These are phyloP conservation scores for Urophycis tenuis DNA, from an alignment of 2,797 vertebrate species.

Conservation along the genomic window DNA sequence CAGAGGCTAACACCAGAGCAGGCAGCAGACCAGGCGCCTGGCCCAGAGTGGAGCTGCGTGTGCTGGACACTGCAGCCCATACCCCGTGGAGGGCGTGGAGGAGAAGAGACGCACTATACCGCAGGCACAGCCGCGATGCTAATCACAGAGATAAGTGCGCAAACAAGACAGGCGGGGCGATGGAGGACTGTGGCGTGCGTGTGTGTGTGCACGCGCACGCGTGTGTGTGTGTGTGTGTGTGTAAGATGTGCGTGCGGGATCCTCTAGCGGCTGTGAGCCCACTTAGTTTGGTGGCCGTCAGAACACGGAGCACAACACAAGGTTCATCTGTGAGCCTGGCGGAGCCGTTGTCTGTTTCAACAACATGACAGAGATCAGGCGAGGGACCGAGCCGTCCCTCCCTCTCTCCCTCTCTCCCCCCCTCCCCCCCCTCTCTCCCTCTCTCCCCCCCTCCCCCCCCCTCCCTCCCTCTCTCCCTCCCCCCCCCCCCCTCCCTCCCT, in stretches of 20 bases:
- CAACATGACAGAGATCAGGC: too few species aligned
- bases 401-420: not conserved
- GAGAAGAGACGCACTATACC: too few species aligned
- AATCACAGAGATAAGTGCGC: not conserved
- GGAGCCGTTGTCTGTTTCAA: not conserved
- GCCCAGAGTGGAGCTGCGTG: not conserved
- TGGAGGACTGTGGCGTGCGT: not conserved
- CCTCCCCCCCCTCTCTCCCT: not conserved
- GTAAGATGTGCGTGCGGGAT: not conserved
- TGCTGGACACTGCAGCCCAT: slow-evolving; percentile 9
- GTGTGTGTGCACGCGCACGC: not conserved
- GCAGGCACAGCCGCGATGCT: not conserved
- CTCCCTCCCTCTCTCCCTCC: not conserved
- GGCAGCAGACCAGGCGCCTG: slow-evolving; percentile 32
- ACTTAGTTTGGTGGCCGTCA: not conserved
- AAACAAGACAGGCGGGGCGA: not conserved
- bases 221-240: not conserved
- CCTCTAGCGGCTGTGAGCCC: not conserved
- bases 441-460: not conserved
- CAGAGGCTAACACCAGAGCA: slow-evolving; percentile 50
- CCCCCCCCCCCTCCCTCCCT: too few species aligned
- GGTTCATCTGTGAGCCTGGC: not conserved
- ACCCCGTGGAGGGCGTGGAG: slow-evolving; percentile 27
- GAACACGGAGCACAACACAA: not conserved
- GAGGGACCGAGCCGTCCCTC: not conserved